Evolutionary conservation across 2,888 invertebrate genomes (phyloP).

Genomic region (Yponomeuta cagnagella): DNA sequence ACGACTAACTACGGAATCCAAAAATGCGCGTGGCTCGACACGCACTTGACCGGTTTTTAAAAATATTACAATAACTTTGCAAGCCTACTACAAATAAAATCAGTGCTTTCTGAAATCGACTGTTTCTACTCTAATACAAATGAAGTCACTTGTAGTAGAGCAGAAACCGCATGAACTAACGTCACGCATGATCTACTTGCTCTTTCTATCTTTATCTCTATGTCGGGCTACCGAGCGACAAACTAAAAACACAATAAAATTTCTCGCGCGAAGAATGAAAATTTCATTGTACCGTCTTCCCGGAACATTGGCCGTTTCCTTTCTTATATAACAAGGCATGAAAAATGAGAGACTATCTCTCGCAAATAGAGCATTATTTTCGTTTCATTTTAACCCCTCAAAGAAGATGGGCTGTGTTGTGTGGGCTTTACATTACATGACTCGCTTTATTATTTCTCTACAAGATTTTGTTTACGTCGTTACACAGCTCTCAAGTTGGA

Average conservation of each 20-base stretch:
- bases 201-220: not conserved
- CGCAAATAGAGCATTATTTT: constrained; percentile 30
- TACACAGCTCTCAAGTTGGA: too few species aligned
- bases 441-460: not conserved
- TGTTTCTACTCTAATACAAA: too few species aligned
- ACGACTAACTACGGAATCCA: too few species aligned
- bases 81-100: too few species aligned
- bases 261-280: constrained; percentile 27
- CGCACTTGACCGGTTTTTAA: too few species aligned
- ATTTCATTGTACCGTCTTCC: constrained; percentile 34
- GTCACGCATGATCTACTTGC: not conserved
- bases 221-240: constrained; percentile 1
- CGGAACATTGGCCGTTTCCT: constrained; percentile 49
- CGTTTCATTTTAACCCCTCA: constrained; percentile 25
- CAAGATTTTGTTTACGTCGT: too few species aligned
- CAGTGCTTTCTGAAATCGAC: too few species aligned
- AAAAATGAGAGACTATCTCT: constrained; percentile 44
- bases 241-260: constrained; percentile 11
- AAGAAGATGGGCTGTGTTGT: not conserved
- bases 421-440: not conserved
- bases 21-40: too few species aligned
- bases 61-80: too few species aligned
- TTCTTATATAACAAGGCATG: constrained; percentile 50
- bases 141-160: too few species aligned
- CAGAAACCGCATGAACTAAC: too few species aligned